Conservation (phyloP, 2,113 vertebrate genomes). For the Phalacrocorax brasilianus region DNA sequence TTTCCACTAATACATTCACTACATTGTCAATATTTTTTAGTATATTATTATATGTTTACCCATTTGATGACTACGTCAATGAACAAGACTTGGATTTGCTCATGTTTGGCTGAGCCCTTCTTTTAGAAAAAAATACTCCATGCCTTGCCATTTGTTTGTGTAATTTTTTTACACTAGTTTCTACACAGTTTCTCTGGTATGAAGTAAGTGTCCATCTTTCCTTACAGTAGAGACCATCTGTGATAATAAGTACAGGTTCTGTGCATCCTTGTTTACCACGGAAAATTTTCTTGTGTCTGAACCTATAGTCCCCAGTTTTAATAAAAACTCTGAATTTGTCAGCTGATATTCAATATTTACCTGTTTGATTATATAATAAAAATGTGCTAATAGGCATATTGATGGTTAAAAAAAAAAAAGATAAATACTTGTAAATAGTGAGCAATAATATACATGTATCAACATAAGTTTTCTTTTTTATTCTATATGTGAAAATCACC, state of each 20-base stretch:
- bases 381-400: fast-evolving
- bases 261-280: neutral
- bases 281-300: neutral
- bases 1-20: neutral
- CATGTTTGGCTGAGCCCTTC: neutral
- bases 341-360: neutral
- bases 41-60: neutral
- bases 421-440: neutral
- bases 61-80: neutral
- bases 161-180: neutral
- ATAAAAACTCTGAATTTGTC: neutral
- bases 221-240: neutral
- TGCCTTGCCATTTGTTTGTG: neutral
- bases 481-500: neutral
- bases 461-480: neutral
- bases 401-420: neutral
- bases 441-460: fast-evolving
- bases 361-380: neutral
- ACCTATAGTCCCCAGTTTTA: neutral
- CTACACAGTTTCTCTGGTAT: neutral
- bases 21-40: neutral
- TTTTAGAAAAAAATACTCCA: neutral
- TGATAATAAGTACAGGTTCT: neutral
- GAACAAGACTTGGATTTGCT: neutral
- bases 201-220: neutral